Evolutionary conservation across 2,113 vertebrate genomes (phyloP).

Genomic region (Gasterosteus nipponicus): DNA sequence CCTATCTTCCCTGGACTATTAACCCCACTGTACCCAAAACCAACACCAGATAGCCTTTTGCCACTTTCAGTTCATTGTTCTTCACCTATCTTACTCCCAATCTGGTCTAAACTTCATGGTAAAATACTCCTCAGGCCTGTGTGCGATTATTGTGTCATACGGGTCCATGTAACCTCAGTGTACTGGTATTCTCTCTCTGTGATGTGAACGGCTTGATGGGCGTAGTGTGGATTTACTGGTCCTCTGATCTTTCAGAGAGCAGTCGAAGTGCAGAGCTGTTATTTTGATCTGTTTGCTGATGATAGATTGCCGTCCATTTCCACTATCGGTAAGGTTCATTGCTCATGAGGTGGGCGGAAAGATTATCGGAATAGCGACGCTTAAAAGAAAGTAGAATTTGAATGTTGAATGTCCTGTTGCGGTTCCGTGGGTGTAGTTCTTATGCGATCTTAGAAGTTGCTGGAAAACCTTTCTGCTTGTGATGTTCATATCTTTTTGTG

Average conservation of each 20-base stretch:
- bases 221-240: constrained; percentile 48
- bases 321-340: constrained; percentile 71
- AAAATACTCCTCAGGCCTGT: constrained; percentile 22
- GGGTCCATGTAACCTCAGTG: constrained; percentile 26
- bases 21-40: constrained; percentile 81
- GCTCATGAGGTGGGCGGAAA: constrained; percentile 71
- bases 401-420: constrained; percentile 49
- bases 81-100: constrained; percentile 16
- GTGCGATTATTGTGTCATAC: constrained; percentile 21
- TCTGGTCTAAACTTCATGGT: constrained; percentile 41
- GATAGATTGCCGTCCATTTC: constrained; percentile 76
- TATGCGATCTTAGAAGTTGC: constrained; percentile 50
- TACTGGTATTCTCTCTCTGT: constrained; percentile 40
- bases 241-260: constrained; percentile 53
- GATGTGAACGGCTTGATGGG: constrained; percentile 45
- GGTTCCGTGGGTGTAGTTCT: constrained; percentile 65
- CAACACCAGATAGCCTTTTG: constrained; percentile 57
- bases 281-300: constrained; percentile 52
- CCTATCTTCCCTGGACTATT: constrained; percentile 94
- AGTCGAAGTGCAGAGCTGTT: constrained; percentile 51
- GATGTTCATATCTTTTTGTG: background rate
- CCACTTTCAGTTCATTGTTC: constrained; percentile 27
- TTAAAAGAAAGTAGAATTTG: constrained; percentile 55
- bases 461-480: constrained; percentile 29
- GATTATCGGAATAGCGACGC: constrained; percentile 74